Base-by-base conservation (phyloP, 2,113 vertebrate species). In the Climacteris rufus region DNA sequence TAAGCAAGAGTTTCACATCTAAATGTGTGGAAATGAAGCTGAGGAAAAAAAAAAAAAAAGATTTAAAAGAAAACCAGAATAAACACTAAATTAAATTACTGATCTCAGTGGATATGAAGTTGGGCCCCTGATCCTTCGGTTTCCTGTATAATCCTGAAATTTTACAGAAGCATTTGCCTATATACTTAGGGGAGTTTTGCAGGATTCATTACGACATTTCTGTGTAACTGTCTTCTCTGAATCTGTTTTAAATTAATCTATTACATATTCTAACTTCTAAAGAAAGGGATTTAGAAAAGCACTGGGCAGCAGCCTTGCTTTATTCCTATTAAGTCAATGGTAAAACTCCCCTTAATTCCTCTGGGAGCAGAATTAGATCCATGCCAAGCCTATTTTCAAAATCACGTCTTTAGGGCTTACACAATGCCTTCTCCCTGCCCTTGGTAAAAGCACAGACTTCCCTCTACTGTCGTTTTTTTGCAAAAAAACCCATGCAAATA, bases 221-320 rank as follows among this genome's bases (percentile, higher is more conserved):
- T 56, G 15, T 63, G 70, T 57, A 81, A 66, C 83, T 30, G 7
- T 35, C 76, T 87, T 50, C 87, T 45, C 68, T 89, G 88, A 93
- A 91, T 54, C 75, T 94, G 92, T 33, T 93, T 93, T 93, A 93
- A 95, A 96, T 96, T 94, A 93, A 92, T 75, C 86, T 83, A 25
- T 87, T 86, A 91, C 69, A 60, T 89, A 89, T 40, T 89, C 93
- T 87, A 71, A 87, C 60, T 75, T 87, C 80, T 92, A 89, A 89
- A 84, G 93, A 89, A 91, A 28, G 52, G 87, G 91, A 87, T 94
- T 96, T 82, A 68, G 59, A 74, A 86, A 86, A 86, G 76, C 76
- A 44, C 68, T 56, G 89, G 83, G 91, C 93, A 94, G 64, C 76
- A 71, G 86, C 35, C 65, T 84, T 30, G 25, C 61, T 96, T 84